These are phyloP conservation scores for Pocillopora verrucosa DNA, from an alignment of 64 coral and sea anemone species.

Conservation along the genomic window DNA sequence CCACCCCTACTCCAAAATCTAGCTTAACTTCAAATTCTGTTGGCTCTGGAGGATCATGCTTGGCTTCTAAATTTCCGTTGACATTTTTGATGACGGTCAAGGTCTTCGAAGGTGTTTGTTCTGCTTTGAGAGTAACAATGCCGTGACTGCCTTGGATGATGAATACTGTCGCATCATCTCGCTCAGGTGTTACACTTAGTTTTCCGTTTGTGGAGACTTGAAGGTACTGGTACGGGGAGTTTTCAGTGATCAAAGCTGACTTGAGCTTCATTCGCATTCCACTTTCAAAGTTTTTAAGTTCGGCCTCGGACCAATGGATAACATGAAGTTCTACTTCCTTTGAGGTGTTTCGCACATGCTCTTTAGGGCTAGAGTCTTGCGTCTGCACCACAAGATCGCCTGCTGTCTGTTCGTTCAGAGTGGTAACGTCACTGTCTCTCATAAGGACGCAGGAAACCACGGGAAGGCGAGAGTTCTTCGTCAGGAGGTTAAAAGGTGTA, in stretches of 20 bases:
- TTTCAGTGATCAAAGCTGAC: constrained; percentile 4
- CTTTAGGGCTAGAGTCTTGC: background rate
- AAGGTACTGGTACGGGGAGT: constrained; percentile 6
- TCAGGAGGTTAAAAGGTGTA: constrained; percentile 58
- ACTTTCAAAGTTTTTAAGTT: constrained; percentile 42
- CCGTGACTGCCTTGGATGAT: constrained; percentile 37
- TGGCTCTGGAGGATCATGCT: background rate
- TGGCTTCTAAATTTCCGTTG: background rate
- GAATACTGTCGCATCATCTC: constrained; percentile 6
- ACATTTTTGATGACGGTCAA: background rate
- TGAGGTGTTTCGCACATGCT: background rate
- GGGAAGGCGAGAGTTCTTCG: constrained; percentile 52
- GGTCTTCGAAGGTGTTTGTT: background rate
- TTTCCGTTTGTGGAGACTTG: background rate
- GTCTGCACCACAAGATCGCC: background rate
- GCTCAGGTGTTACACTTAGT: background rate
- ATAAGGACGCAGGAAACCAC: constrained; percentile 7
- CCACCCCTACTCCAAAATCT: constrained; percentile 55
- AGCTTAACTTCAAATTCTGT: constrained; percentile 43
- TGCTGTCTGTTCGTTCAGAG: background rate
- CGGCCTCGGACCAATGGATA: constrained; percentile 54
- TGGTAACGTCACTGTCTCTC: background rate
- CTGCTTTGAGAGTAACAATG: constrained; percentile 21
- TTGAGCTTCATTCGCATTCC: constrained; percentile 45
- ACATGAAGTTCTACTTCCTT: constrained; percentile 40